phyloP scores from a whole-genome alignment of 1,140 invertebrate genomes.

The Lasioglossum baleicum region DNA sequence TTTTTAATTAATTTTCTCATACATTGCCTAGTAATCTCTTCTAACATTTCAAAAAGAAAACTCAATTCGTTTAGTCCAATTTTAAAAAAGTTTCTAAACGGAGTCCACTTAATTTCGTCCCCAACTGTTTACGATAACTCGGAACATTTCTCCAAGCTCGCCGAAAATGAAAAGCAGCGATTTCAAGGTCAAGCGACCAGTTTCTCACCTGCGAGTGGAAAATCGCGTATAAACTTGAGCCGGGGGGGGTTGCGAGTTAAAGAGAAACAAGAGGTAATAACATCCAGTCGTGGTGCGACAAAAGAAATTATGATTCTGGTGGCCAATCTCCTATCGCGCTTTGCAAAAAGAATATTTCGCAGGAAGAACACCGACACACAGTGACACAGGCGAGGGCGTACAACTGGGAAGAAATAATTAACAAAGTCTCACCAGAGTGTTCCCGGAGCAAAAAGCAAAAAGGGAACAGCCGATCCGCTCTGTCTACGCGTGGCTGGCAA shows the following conservation, averaged over 20 bases:
- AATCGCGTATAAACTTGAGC: neutral
- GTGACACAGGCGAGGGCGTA: no score
- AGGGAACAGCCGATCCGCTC: slow-evolving; percentile 22
- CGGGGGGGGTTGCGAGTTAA: neutral
- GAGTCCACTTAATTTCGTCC: no score
- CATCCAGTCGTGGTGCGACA: neutral
- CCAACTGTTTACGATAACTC: no score
- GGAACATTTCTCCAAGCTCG: no score
- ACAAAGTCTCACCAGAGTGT: slow-evolving; percentile 11
- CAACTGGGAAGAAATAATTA: slow-evolving; percentile 35
- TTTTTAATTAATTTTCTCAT: no score
- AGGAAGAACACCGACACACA: no score
- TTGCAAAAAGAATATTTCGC: slow-evolving; percentile 2
- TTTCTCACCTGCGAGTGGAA: neutral
- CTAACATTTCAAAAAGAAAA: no score
- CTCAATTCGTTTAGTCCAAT: no score
- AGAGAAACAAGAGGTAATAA: slow-evolving; percentile 27
- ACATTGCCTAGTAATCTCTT: no score
- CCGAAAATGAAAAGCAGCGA: no score
- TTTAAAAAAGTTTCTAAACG: no score
- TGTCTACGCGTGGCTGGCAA: slow-evolving; percentile 38
- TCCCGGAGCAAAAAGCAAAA: neutral
- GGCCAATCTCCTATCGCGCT: slow-evolving; percentile 1
- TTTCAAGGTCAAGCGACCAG: no score
- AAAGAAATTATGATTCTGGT: slow-evolving; percentile 34